Evolutionary conservation across 1,140 invertebrate genomes (phyloP).

Genomic region (Drosophila rhopaloa): DNA sequence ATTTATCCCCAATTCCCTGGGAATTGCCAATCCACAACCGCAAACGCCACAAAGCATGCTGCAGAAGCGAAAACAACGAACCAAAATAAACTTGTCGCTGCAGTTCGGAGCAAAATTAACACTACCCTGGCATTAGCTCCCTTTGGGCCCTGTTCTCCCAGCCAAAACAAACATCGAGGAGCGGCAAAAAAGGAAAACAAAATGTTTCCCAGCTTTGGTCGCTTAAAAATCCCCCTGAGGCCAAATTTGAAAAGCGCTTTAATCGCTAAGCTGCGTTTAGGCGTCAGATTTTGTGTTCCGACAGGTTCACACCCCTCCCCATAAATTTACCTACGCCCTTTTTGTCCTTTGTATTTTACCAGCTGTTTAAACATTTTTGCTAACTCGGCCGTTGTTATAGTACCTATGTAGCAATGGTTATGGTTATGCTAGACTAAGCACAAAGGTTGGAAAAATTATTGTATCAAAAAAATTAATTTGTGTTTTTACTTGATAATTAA

Average conservation of each 20-base stretch:
- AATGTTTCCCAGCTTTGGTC: constrained; percentile 41
- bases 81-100: constrained; percentile 65
- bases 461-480: too few relatives aligned
- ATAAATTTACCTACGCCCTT: constrained; percentile 20
- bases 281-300: constrained; percentile 53
- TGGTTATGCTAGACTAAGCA: background rate
- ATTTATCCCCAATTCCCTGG: background rate
- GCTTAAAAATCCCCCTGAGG: constrained; percentile 53
- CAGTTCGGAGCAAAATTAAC: constrained; percentile 66
- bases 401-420: background rate
- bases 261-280: constrained; percentile 79
- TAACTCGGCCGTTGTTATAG: constrained; percentile 45
- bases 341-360: constrained; percentile 63
- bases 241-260: constrained; percentile 71
- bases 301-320: constrained; percentile 9
- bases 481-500: too few relatives aligned
- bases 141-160: constrained; percentile 11
- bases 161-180: constrained; percentile 66
- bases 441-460: background rate
- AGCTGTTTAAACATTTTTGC: constrained; percentile 78
- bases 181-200: constrained; percentile 24
- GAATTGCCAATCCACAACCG: constrained; percentile 19
- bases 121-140: constrained; percentile 40
- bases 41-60: constrained; percentile 31
- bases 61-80: constrained; percentile 35